Base-by-base conservation (phyloP, 2,797 vertebrate genomes). In the Psittacula echo region DNA sequence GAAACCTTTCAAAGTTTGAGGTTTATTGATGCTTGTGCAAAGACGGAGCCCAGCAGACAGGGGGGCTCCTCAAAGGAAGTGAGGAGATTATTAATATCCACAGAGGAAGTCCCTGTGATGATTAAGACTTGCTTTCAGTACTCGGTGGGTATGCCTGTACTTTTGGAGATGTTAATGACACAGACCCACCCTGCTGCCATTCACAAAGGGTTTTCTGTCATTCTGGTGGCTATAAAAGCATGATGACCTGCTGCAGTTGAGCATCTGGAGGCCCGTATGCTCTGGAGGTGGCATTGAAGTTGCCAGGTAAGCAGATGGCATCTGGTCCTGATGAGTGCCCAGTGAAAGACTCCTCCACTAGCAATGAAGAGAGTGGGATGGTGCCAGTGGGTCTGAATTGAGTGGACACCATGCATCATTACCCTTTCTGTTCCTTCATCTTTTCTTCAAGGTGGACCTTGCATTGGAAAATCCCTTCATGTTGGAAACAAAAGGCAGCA, bases 51-150 rank as follows among this genome's bases (percentile, higher is more conserved):
- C 22, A 37, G 66, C 70, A 87, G 81, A 91, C 12, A 39, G 30
- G 48, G 58, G 90, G 24, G 22, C 47, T 96, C 70, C 78, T 85
- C 67, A 68, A 51, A 85, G 84, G 90, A 96, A 94, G 56, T 0
- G 3, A 93, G 44, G 58, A 83, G 50, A 64, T 95, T 92, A 90
- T 75, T 93, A 74, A 96, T 83, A 94, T 72, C 82, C 87, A 39
- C 66, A 81, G 51, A 91, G 95, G 92, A 96, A 94, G 84, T 89
- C 66, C 26, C 51, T 86, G 74, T 73, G 73, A 85, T 87, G 81
- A 83, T 92, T 89, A 84, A 94, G 62, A 26, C 30, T 78, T 89
- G 71, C 48, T 92, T 82, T 79, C 77, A 30, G 60, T 44, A 51
- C 65, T 68, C 6, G 0, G n/a, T 48, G 72, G 22, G 22, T 53